These are phyloP conservation scores for Perca schrenkii DNA, from an alignment of 2,113 vertebrate species.

Conservation along the genomic window DNA sequence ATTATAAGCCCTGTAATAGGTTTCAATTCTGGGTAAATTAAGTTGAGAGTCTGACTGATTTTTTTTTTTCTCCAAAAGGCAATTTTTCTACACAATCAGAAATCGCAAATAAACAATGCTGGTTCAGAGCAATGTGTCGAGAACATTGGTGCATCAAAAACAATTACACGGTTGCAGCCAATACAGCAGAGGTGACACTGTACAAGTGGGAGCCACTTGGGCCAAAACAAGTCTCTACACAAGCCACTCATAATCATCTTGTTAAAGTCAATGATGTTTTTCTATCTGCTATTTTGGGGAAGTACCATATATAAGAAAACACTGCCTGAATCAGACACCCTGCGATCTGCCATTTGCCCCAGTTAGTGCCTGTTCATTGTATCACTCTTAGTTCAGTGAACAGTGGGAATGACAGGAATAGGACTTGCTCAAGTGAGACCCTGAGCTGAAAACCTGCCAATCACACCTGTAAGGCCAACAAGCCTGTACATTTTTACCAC, in stretches of 20 bases:
- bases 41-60: background rate
- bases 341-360: conserved; percentile 57
- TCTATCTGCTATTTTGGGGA: conserved; percentile 23
- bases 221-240: conserved; percentile 6
- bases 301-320: conserved; percentile 12
- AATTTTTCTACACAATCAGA: background rate
- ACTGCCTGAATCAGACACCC: conserved; percentile 12
- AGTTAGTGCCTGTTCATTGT: conserved; percentile 65
- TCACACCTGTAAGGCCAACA: conserved; percentile 48
- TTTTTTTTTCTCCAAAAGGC: background rate
- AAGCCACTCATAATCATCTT: conserved; percentile 11
- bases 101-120: background rate
- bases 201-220: conserved; percentile 2
- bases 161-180: background rate
- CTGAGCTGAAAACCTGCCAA: conserved; percentile 65
- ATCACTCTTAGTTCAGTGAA: conserved; percentile 43
- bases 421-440: conserved; percentile 58
- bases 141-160: background rate
- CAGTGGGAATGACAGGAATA: conserved; percentile 58
- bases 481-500: conserved; percentile 17
- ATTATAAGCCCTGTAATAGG: background rate
- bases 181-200: background rate
- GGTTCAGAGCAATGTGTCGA: background rate
- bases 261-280: conserved; percentile 20
- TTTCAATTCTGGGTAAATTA: conserved; percentile 7